Conservation (phyloP, 2,113 vertebrate genomes). For the Etia nguti region DNA sequence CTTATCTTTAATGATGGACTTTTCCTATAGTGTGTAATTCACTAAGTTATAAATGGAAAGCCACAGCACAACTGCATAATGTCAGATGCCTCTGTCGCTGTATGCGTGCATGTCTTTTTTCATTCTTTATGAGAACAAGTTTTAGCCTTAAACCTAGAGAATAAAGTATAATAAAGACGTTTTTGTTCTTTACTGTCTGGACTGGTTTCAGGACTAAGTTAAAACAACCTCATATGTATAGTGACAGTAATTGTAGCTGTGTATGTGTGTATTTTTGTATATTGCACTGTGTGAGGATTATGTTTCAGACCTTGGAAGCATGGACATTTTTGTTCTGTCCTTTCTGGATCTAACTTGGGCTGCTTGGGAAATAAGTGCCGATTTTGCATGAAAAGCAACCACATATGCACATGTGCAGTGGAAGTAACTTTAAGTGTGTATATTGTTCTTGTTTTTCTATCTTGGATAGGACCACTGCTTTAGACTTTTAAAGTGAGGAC, state of each 20-base stretch:
- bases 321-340: not conserved
- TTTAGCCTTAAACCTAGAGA: not conserved
- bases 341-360: not conserved
- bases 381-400: not conserved
- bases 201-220: not conserved
- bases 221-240: not conserved
- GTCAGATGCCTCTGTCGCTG: slow-evolving; percentile 3
- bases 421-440: not conserved
- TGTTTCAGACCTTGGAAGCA: not conserved
- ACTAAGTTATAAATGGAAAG: slow-evolving; percentile 63
- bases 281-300: not conserved
- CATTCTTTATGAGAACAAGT: not conserved
- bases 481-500: not conserved
- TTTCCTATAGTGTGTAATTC: slow-evolving; percentile 63
- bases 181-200: not conserved
- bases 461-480: not conserved
- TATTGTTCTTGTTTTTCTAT: not conserved
- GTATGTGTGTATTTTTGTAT: not conserved
- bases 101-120: not conserved
- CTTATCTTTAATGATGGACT: slow-evolving; percentile 64
- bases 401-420: not conserved
- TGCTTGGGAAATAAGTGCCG: not conserved
- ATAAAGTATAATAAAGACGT: not conserved
- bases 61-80: slow-evolving; percentile 33
- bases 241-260: not conserved